A percentile compares a stretch with the other conserved stretches of the same genome.
These are phyloP conservation scores for Galbula dea DNA, from an alignment of 2,113 vertebrate species.

Conservation along the genomic window DNA sequence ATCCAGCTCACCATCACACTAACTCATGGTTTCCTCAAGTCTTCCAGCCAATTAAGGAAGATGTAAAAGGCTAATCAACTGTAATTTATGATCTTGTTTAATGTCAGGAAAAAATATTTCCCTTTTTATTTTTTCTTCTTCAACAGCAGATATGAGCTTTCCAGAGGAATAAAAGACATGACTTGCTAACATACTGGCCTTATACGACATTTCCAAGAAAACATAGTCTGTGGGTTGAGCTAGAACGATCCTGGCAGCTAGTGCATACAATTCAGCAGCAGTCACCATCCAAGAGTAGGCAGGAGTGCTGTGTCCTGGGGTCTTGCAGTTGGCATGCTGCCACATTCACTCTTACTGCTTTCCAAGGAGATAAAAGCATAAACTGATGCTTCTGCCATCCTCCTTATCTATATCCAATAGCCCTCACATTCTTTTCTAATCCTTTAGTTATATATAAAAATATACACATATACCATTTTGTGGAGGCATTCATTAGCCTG, in stretches of 20 bases:
- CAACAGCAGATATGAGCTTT: neutral
- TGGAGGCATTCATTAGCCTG: neutral
- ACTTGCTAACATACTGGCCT: neutral
- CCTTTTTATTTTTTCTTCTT: neutral
- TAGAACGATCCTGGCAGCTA: slow-evolving; percentile 19
- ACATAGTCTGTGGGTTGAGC: neutral
- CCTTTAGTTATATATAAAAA: neutral
- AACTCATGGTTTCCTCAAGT: neutral
- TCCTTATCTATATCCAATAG: neutral
- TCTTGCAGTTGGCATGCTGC: neutral
- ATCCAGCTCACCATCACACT: neutral
- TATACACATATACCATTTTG: neutral
- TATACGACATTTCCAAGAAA: neutral
- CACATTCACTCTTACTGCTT: neutral
- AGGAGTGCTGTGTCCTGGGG: neutral
- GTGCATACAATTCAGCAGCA: neutral
- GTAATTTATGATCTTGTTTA: neutral
- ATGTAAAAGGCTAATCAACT: neutral
- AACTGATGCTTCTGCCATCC: neutral
- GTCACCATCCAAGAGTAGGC: neutral
- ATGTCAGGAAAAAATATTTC: neutral
- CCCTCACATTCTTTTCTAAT: neutral
- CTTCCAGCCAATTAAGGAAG: neutral
- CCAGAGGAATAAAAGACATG: neutral
- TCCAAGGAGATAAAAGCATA: neutral